Base-by-base conservation (phyloP, 2,113 vertebrate genomes). In the Ophthalmolycus amberensis region DNA sequence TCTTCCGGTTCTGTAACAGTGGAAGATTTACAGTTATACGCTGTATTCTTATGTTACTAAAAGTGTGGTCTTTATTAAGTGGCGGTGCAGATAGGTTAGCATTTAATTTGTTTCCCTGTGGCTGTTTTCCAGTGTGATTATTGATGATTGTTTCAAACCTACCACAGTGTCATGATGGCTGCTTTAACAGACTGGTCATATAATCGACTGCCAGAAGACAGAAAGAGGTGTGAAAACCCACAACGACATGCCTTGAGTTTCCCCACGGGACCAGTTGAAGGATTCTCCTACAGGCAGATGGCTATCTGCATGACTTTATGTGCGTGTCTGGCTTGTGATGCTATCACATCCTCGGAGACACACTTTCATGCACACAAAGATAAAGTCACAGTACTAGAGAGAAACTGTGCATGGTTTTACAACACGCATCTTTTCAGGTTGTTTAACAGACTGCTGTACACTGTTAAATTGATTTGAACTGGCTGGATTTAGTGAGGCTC, bases 231-330 rank as follows among this genome's bases (percentile, higher is more conserved):
- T 83, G 42, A 82, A 82, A 82, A 65, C 40, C 63, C 16, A 66
- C 52, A 32, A 14, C 29, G 29, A 60, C 62, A 46, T 74, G n/a
- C 29, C 59, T 64, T 58, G 50, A 79, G 46, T 77, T 71, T 34
- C 71, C 86, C 80, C 54, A 7, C 2, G 27, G 78, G 90, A 83
- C 37, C 69, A 54, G 80, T 66, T 83, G 71, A 80, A 80, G 68
- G 75, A 42, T 78, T 72, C 68, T 72, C 79, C 80, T 63, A 4
- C 29, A 46, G 79, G 60, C 84, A 71, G 84, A 87, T 85, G 78
- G 71, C 58, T 86, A 78, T 91, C 81, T 88, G 75, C 64, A 63
- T 70, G 62, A 52, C 79, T 89, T 69, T 72, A 32, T 76, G 71
- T 52, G 20, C 6, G 34, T 34, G 34, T 34, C 63, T 76, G 69